Base-by-base conservation (phyloP, 1,140 invertebrate species). In the Campoletis sonorensis region DNA sequence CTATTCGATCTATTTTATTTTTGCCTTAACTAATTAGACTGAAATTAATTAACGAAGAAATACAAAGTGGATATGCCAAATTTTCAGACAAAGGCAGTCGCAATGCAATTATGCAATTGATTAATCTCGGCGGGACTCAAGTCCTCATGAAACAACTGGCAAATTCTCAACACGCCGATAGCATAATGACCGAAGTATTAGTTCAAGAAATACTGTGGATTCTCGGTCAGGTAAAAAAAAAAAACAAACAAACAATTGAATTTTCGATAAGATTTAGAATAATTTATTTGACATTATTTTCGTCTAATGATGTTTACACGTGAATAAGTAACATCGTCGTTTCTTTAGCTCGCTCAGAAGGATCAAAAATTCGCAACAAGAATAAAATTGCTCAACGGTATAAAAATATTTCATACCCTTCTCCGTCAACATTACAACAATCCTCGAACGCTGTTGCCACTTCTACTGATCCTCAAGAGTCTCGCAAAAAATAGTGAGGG, bases 331-430 rank as follows among this genome's bases (percentile, higher is more conserved):
- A 75, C 54, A 27, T 75, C 4, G 8, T 81, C 84, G 78, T 73
- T 83, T 82, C 93, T 92, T 30, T 89, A 95, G 95, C 84, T 92
- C 79, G 87, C 88, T 81, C 90, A 88, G 71, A 91, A 89, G 80
- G 90, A 95, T 93, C 88, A 92, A 71, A 95, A 94, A 88, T 95
- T 95, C 86, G 92, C 94, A 58, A 89, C 92, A 18, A 94, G 94
- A 89, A 91, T 94, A 16, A 93, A 94, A 84, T 88, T 93, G 85
- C 87, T 94, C 27, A 94, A 94, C 15, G 93, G 93, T 79, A 92
- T 94, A 0, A 94, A 94, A 89, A 91, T 94, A 84, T 94, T 95
- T 86, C 94, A 95, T 85, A 88, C 92, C 15, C 90, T 95, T 64
- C 86, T 95, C 10, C 94, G 94, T 85, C 92, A 92, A n/a, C 91